A percentile compares a stretch with the other conserved stretches of the same genome.
phyloP scores from a whole-genome alignment of 37 sponge, comb jelly and placozoan genomes.

The Hormiphora californensis region DNA sequence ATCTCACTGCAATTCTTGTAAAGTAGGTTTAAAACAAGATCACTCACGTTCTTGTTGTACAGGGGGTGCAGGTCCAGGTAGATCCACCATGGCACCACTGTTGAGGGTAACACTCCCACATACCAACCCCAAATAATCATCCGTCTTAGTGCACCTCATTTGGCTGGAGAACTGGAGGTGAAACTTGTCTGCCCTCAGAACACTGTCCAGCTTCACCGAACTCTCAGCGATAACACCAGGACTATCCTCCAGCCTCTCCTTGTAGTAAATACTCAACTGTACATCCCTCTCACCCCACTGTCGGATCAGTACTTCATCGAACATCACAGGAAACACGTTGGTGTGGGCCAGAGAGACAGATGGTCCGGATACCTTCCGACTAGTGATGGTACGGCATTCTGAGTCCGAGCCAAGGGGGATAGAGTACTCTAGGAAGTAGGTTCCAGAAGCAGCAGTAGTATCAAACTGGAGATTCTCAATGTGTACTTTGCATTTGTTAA shows the following conservation, averaged over 20 bases:
- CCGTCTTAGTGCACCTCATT: not conserved
- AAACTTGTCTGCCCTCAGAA: not conserved
- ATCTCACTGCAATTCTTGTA: not conserved
- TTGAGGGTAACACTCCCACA: not conserved
- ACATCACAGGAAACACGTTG: slow-evolving; percentile 35
- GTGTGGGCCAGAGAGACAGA: not conserved
- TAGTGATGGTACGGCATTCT: not conserved
- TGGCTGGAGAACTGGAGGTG: not conserved
- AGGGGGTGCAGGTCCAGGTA: not conserved
- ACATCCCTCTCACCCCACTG: not conserved
- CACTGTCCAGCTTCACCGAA: not conserved
- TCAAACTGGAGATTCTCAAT: not conserved
- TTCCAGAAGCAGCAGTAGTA: not conserved
- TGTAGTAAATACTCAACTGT: not conserved
- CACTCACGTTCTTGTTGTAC: not conserved
- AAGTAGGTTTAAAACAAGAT: not conserved
- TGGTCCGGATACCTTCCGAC: not conserved
- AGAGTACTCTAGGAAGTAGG: slow-evolving; percentile 23
- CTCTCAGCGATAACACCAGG: slow-evolving; percentile 7
- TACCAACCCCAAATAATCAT: slow-evolving; percentile 24
- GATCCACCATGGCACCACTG: not conserved
- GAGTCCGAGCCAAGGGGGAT: not conserved
- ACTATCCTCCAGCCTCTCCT: slow-evolving; percentile 17
- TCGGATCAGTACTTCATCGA: slow-evolving; percentile 11
- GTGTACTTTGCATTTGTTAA: slow-evolving; percentile 19